These are phyloP conservation scores for Dromaius novaehollandiae DNA, from an alignment of 2,113 vertebrate genomes.

Conservation along the genomic window DNA sequence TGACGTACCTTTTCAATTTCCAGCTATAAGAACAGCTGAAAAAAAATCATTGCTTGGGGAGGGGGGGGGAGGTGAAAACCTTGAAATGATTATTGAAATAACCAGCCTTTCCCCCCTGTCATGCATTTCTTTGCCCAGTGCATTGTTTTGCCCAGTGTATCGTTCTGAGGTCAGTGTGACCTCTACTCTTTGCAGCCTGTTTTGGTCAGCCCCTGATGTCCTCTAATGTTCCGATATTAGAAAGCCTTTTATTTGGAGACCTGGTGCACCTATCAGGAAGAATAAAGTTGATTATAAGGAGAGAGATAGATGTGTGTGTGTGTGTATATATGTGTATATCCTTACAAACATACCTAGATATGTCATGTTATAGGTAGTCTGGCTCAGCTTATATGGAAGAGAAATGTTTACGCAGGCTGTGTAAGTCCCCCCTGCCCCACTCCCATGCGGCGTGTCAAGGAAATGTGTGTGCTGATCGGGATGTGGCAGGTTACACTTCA, in stretches of 20 bases:
- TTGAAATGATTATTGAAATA: neutral
- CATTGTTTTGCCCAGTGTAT: no score
- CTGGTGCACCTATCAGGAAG: neutral
- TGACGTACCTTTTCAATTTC: neutral
- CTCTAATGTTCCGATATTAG: neutral
- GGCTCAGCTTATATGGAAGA: neutral
- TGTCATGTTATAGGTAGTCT: neutral
- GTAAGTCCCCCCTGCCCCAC: neutral
- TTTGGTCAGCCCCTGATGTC: neutral
- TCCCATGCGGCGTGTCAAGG: neutral
- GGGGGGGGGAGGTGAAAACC: neutral
- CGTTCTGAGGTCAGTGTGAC: neutral
- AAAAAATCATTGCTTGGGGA: neutral
- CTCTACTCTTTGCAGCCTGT: fast-evolving
- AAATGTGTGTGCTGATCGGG: neutral
- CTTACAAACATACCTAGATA: no score
- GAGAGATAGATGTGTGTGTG: neutral
- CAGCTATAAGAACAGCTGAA: neutral
- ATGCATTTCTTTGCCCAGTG: no score
- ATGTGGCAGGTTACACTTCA: neutral
- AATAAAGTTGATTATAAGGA: neutral
- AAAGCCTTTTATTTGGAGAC: neutral
- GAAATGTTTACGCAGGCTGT: neutral
- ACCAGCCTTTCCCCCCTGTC: neutral
- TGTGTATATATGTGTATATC: no score